Percentiles rank a stretch among this genome's conserved stretches.
Evolutionary conservation across 1,140 invertebrate genomes (phyloP).

Genomic region (Drosophila subpulchrella): DNA sequence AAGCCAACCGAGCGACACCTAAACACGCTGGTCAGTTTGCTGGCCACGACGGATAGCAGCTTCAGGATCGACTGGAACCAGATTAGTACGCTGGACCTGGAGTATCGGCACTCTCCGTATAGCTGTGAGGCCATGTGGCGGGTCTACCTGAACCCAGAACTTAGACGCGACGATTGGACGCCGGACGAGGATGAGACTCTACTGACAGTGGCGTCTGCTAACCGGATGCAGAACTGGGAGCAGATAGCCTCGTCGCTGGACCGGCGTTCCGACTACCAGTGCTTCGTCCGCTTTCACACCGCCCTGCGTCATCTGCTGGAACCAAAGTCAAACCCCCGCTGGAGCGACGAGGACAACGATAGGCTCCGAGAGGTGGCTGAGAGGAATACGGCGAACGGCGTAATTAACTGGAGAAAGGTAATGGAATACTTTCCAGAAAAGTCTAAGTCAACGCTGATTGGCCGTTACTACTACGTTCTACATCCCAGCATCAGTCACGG

Average conservation of each 20-base stretch:
- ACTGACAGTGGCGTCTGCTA: slow-evolving; percentile 83
- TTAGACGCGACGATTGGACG: slow-evolving; percentile 88
- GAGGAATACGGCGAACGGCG: slow-evolving; percentile 86
- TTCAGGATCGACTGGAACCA: slow-evolving; percentile 79
- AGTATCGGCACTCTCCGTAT: slow-evolving; percentile 85
- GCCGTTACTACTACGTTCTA: slow-evolving; percentile 85
- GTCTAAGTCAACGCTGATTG: slow-evolving; percentile 88
- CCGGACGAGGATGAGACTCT: slow-evolving; percentile 86
- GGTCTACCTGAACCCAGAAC: slow-evolving; percentile 87
- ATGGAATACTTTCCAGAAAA: slow-evolving; percentile 86
- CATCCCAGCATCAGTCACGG: slow-evolving; percentile 83
- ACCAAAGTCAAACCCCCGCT: slow-evolving; percentile 79
- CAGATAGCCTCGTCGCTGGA: slow-evolving; percentile 86
- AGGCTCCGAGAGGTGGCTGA: slow-evolving; percentile 86
- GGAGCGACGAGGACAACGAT: slow-evolving; percentile 87
- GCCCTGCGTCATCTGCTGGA: slow-evolving; percentile 80
- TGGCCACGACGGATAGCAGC: slow-evolving; percentile 45
- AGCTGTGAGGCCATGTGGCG: slow-evolving; percentile 89
- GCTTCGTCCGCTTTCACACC: slow-evolving; percentile 88
- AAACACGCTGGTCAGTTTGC: slow-evolving; percentile 38
- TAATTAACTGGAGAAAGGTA: slow-evolving; percentile 88
- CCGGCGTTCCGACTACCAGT: slow-evolving; percentile 88
- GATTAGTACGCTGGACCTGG: slow-evolving; percentile 85
- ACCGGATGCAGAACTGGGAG: slow-evolving; percentile 88
- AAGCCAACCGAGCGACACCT: slow-evolving; percentile 43